Evolutionary conservation across 2,888 invertebrate genomes (phyloP).

Genomic region (Caenorhabditis panamensis): DNA sequence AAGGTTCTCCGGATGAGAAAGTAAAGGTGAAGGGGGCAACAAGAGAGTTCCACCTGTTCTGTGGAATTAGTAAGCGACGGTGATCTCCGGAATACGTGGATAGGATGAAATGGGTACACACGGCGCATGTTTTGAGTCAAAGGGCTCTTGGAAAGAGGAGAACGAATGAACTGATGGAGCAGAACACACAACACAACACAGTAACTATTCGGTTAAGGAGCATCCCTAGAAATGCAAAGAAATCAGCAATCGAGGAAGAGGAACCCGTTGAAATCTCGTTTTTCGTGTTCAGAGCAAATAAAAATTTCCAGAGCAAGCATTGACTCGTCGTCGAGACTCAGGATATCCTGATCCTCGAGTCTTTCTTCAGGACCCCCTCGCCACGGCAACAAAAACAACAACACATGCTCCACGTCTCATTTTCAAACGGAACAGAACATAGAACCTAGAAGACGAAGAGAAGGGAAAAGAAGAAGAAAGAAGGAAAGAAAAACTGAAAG

Average conservation of each 20-base stretch:
- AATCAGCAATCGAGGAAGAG: neutral
- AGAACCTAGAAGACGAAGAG: neutral
- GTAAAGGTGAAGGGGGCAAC: neutral
- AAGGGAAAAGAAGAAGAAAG: neutral
- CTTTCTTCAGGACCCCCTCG: neutral
- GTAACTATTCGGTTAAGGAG: neutral
- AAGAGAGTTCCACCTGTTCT: neutral
- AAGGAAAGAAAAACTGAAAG: neutral
- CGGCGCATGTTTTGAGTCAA: neutral
- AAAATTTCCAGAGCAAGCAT: neutral
- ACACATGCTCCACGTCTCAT: constrained; percentile 22
- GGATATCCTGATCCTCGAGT: constrained; percentile 26
- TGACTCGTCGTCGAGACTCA: neutral
- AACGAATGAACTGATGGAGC: no score
- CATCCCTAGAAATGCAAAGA: neutral
- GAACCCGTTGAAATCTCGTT: neutral
- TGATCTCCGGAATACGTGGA: neutral
- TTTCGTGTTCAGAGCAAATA: constrained; percentile 15
- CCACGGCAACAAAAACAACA: constrained; percentile 13
- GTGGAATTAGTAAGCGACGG: neutral
- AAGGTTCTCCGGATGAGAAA: constrained; percentile 12
- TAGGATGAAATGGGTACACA: neutral
- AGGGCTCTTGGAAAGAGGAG: neutral
- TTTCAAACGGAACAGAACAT: constrained; percentile 5
- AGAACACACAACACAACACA: neutral